Evolutionary conservation across 2,797 vertebrate genomes (phyloP).

Genomic region (Sebastes baramenuke): DNA sequence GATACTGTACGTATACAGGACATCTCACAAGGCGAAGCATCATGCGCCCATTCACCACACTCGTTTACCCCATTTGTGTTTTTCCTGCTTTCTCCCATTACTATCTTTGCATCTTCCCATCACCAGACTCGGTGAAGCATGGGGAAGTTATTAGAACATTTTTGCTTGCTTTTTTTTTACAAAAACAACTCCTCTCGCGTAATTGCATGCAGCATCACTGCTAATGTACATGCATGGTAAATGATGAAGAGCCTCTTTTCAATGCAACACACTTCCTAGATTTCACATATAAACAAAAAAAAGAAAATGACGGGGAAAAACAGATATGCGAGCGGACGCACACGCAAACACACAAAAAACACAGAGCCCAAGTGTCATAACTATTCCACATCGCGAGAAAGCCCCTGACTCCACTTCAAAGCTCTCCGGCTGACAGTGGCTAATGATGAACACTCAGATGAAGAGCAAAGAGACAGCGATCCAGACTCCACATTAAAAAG

Average conservation of each 20-base stretch:
- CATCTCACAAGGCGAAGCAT: constrained; percentile 13
- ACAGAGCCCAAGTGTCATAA: constrained; percentile 62
- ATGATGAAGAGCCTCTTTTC: constrained; percentile 23
- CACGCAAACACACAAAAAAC: constrained; percentile 41
- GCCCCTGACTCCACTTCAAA: constrained; percentile 79
- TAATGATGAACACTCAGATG: constrained; percentile 80
- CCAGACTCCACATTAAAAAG: constrained; percentile 67
- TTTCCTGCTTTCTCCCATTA: constrained; percentile 39
- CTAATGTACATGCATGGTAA: constrained; percentile 48
- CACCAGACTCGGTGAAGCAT: constrained; percentile 47
- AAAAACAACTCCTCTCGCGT: constrained; percentile 38
- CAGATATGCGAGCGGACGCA: constrained; percentile 48
- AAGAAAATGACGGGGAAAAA: constrained; percentile 17
- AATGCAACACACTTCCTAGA: constrained; percentile 32
- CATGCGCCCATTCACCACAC: constrained; percentile 32
- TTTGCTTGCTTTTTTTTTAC: background rate
- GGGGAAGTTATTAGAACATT: constrained; percentile 45
- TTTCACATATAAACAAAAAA: constrained; percentile 32
- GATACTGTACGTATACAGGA: constrained; percentile 32
- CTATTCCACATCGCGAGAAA: constrained; percentile 55
- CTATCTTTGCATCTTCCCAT: constrained; percentile 40
- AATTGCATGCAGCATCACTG: constrained; percentile 30
- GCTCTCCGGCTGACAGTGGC: constrained; percentile 71
- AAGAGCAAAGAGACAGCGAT: constrained; percentile 77
- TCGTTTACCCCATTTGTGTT: constrained; percentile 54